phyloP scores from a whole-genome alignment of 2,797 vertebrate genomes.

The Sebastes iracundus region DNA sequence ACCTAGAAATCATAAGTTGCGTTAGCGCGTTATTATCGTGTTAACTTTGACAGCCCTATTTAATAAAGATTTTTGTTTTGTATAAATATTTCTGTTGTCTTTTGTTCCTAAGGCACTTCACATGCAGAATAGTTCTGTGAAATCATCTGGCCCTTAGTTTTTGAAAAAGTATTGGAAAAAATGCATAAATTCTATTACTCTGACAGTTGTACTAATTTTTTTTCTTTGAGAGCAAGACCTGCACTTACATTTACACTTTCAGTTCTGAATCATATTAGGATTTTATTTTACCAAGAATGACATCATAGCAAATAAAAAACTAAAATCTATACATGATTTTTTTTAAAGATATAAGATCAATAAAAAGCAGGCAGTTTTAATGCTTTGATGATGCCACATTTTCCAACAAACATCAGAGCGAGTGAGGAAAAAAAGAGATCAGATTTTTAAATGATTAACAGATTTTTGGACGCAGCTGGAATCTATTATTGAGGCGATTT shows the following conservation, averaged over 20 bases:
- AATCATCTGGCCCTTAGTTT: background rate
- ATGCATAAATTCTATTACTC: constrained; percentile 51
- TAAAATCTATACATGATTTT: background rate
- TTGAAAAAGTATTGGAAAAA: constrained; percentile 3
- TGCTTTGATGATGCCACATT: constrained; percentile 57
- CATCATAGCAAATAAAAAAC: background rate
- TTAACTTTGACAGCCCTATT: no score
- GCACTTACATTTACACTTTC: background rate
- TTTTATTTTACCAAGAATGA: no score
- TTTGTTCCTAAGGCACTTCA: constrained; percentile 25
- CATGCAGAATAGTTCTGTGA: background rate
- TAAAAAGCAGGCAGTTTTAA: constrained; percentile 19
- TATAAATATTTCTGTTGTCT: constrained; percentile 8
- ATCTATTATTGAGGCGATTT: constrained; percentile 75
- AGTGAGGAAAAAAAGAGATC: constrained; percentile 46
- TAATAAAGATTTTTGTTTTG: background rate
- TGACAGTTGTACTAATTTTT: constrained; percentile 10
- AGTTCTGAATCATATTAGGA: no score
- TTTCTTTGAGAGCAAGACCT: constrained; percentile 41
- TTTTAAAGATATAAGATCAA: background rate
- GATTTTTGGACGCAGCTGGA: constrained; percentile 70
- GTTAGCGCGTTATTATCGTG: no score
- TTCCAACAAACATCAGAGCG: constrained; percentile 64
- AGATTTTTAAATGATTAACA: constrained; percentile 72
- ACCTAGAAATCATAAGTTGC: no score